phyloP scores from a whole-genome alignment of 2,888 invertebrate species.

The Epirrita christyi region DNA sequence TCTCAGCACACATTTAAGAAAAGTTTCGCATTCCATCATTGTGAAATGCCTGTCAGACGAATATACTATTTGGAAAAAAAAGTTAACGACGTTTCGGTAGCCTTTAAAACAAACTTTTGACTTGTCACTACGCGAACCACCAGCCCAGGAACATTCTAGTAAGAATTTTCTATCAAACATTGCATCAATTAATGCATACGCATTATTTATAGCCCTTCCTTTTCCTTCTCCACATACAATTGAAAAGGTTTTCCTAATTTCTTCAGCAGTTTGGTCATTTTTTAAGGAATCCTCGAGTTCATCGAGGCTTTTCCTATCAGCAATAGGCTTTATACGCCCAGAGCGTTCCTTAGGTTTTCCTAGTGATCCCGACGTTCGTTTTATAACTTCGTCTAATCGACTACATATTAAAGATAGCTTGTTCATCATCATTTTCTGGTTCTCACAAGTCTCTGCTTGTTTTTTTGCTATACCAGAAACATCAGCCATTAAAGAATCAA shows the following conservation, averaged over 20 bases:
- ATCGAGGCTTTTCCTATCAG: background rate
- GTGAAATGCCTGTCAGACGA: background rate
- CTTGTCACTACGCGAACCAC: background rate
- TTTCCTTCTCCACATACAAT: constrained; percentile 3
- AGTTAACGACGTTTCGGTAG: background rate
- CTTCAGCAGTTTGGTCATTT: background rate
- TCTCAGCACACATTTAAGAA: constrained; percentile 33
- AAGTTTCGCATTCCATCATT: background rate
- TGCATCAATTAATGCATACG: constrained; percentile 2
- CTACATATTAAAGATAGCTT: background rate
- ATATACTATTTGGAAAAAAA: constrained; percentile 4
- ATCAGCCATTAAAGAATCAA: background rate
- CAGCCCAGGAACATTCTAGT: constrained; percentile 1
- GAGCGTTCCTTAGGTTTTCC: background rate
- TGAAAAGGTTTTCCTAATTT: background rate
- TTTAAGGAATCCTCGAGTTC: background rate
- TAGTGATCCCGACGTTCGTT: background rate
- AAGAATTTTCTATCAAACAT: constrained; percentile 1
- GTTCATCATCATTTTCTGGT: background rate
- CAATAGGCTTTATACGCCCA: background rate
- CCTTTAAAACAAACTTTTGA: constrained; percentile 4
- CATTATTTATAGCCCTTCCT: background rate
- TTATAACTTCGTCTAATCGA: background rate
- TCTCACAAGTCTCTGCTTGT: background rate
- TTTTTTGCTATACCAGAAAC: background rate